Percentiles rank a stretch among this genome's conserved stretches.
Evolutionary conservation across 2,113 vertebrate species (phyloP).

Genomic region (Mohoua ochrocephala): DNA sequence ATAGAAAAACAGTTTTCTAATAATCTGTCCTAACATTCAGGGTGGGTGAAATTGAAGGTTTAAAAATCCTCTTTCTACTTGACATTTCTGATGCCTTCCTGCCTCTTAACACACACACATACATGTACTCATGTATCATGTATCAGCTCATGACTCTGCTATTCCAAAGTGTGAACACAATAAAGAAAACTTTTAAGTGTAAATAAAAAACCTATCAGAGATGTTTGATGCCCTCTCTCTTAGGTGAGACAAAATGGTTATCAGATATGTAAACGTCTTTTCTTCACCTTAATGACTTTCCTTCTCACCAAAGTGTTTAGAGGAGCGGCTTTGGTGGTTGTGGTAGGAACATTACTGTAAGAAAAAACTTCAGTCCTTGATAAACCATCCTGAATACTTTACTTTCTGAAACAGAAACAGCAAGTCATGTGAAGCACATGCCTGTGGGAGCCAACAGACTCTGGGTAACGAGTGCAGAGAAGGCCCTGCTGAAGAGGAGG

Average conservation of each 20-base stretch:
- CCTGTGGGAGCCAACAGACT: neutral
- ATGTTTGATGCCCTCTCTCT: neutral
- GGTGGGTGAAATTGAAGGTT: neutral
- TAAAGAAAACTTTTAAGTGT: neutral
- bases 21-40: neutral
- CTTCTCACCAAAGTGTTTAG: neutral
- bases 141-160: neutral
- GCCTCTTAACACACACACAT: neutral
- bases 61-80: neutral
- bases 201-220: neutral
- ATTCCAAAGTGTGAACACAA: neutral
- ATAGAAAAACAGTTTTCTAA: neutral
- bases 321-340: neutral
- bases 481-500: neutral
- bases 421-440: neutral
- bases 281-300: neutral
- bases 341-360: neutral
- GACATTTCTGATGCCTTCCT: neutral
- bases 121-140: accelerated
- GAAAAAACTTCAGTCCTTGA: neutral
- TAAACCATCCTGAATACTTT: neutral
- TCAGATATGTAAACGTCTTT: neutral
- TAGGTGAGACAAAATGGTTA: neutral
- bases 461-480: neutral
- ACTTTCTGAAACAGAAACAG: neutral